Evolutionary conservation across 2,113 vertebrate species (phyloP).

Genomic region (Willisornis vidua): DNA sequence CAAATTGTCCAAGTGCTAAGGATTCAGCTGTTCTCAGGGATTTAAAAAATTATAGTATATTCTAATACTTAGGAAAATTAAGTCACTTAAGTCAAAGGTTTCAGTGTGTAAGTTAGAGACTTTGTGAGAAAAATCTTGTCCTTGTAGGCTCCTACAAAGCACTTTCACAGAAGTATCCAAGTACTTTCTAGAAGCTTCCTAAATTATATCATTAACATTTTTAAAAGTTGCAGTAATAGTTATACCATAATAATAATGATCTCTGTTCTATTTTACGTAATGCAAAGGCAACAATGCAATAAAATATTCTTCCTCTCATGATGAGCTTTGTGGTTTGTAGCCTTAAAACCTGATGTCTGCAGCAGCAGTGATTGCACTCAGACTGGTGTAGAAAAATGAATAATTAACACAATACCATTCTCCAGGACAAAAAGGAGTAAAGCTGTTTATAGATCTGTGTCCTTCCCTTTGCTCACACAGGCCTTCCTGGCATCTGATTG

Average conservation of each 20-base stretch:
- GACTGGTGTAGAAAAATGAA: not conserved
- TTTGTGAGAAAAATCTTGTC: not conserved
- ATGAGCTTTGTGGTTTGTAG: not conserved
- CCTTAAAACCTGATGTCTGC: not conserved
- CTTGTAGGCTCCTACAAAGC: not conserved
- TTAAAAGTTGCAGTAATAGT: not conserved
- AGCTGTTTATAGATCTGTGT: not conserved
- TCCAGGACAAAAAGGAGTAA: not conserved
- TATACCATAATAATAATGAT: not conserved
- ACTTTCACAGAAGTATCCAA: not conserved
- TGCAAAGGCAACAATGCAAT: not conserved
- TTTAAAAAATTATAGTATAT: not conserved
- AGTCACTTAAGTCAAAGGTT: not conserved
- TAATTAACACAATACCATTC: not conserved
- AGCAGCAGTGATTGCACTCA: not conserved
- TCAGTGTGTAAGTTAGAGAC: not conserved
- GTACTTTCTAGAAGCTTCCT: not conserved
- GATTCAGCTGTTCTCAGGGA: not conserved
- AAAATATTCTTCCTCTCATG: not conserved
- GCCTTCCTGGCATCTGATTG: not conserved
- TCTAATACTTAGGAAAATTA: not conserved
- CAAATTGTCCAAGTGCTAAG: not conserved
- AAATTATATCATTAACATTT: not conserved
- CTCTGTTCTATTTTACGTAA: not conserved
- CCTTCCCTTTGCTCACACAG: not conserved